phyloP scores from a whole-genome alignment of 1,140 invertebrate genomes.

The Mycetomoellerius zeteki region DNA sequence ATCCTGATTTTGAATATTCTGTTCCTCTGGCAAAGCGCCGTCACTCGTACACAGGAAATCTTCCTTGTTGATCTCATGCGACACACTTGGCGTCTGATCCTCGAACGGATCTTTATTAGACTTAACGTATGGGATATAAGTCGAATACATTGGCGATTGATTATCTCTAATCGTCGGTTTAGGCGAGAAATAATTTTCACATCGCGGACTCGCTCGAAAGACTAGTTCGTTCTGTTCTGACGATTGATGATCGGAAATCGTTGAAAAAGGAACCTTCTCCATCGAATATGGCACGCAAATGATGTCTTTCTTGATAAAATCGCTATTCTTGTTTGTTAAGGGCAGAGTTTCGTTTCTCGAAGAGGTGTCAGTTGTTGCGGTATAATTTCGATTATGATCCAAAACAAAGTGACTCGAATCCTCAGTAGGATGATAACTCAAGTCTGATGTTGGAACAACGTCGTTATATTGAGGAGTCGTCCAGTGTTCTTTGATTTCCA shows the following conservation, averaged over 20 bases:
- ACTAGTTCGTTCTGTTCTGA: neutral
- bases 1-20: conserved; percentile 84
- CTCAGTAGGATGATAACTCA: neutral
- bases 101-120: neutral
- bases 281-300: neutral
- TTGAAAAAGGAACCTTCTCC: neutral
- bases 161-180: conserved; percentile 1
- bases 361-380: neutral
- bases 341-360: neutral
- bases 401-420: conserved; percentile 49
- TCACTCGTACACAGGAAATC: neutral
- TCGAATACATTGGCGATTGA: neutral
- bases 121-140: neutral
- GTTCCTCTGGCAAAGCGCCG: conserved; percentile 62
- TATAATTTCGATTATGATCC: conserved; percentile 68
- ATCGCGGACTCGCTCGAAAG: neutral
- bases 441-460: neutral
- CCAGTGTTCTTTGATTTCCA: conserved; percentile 35
- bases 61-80: neutral
- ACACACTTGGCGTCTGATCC: neutral
- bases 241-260: neutral
- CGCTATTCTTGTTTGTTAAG: neutral
- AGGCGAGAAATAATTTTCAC: conserved; percentile 12
- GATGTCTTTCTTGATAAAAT: neutral
- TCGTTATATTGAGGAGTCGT: neutral